A percentile compares a stretch with the other conserved stretches of the same genome.
Evolutionary conservation across 2,113 vertebrate genomes (phyloP).

Genomic region (Dasypus novemcinctus): DNA sequence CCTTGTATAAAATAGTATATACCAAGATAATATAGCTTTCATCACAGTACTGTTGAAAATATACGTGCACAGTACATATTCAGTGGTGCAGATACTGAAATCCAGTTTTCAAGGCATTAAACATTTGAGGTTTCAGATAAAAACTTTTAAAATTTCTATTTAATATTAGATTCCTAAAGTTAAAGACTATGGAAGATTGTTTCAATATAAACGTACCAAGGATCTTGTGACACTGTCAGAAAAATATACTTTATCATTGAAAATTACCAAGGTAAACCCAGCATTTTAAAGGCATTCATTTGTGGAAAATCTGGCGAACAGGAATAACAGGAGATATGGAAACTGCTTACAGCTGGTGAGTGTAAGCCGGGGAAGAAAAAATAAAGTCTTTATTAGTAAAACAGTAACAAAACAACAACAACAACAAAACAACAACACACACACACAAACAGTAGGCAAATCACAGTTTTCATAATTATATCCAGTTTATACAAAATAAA

Average conservation of each 20-base stretch:
- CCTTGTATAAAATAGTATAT: not conserved
- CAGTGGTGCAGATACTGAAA: not conserved
- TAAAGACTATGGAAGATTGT: not conserved
- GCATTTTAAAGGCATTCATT: not conserved
- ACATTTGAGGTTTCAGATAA: not conserved
- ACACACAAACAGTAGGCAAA: not conserved
- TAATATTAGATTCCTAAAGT: not conserved
- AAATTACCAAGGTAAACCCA: not conserved
- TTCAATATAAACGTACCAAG: slow-evolving; percentile 39
- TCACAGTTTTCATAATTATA: slow-evolving; percentile 52
- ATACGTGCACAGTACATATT: not conserved
- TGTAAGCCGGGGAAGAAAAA: not conserved
- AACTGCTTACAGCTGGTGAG: not conserved
- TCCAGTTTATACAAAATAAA: slow-evolving; percentile 24
- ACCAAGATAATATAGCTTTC: not conserved
- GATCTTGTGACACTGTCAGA: not conserved
- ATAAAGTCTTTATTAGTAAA: slow-evolving; percentile 5
- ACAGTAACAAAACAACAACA: not conserved
- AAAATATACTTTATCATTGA: not conserved
- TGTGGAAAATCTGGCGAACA: not conserved
- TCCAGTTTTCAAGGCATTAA: not conserved
- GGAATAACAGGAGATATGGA: not conserved
- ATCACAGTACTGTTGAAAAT: not conserved
- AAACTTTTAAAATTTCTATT: too few species aligned
- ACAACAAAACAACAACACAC: not conserved